A percentile compares a stretch with the other conserved stretches of the same genome.
phyloP scores from a whole-genome alignment of 2,797 vertebrate genomes.

The Hephaestus fuliginosus region DNA sequence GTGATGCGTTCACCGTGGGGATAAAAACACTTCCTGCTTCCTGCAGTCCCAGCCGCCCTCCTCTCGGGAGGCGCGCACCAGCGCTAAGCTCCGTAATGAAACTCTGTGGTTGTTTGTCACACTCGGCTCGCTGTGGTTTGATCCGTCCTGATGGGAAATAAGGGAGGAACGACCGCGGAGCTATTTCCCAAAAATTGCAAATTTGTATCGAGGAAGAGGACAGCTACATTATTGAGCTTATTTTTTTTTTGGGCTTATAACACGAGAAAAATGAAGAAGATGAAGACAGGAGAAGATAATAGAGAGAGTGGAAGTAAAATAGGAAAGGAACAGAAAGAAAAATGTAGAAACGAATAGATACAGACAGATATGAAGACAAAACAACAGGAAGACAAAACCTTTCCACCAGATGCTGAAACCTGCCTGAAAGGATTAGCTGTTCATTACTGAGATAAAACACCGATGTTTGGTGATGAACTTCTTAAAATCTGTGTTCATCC shows the following conservation, averaged over 20 bases:
- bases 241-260: conserved; percentile 33
- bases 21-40: not conserved
- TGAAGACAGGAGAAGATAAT: not conserved
- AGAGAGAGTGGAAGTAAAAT: not conserved
- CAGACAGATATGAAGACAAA: not conserved
- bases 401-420: not conserved
- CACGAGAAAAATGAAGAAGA: not conserved
- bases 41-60: not conserved
- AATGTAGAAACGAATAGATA: not conserved
- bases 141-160: conserved; percentile 55
- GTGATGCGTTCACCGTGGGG: not conserved
- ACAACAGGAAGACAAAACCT: not conserved
- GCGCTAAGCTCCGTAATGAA: conserved; percentile 52
- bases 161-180: conserved; percentile 2
- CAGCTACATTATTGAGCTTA: not conserved
- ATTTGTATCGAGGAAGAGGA: conserved; percentile 38
- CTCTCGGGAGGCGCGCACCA: not conserved
- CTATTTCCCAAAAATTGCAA: conserved; percentile 35
- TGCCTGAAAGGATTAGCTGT: not conserved
- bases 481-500: not conserved
- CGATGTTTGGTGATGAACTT: not conserved
- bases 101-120: conserved; percentile 57
- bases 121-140: conserved; percentile 35
- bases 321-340: not conserved
- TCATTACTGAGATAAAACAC: not conserved